A percentile compares a stretch with the other conserved stretches of the same genome.
These are phyloP conservation scores for Pammene fasciana DNA, from an alignment of 2,888 invertebrate species.

Conservation along the genomic window DNA sequence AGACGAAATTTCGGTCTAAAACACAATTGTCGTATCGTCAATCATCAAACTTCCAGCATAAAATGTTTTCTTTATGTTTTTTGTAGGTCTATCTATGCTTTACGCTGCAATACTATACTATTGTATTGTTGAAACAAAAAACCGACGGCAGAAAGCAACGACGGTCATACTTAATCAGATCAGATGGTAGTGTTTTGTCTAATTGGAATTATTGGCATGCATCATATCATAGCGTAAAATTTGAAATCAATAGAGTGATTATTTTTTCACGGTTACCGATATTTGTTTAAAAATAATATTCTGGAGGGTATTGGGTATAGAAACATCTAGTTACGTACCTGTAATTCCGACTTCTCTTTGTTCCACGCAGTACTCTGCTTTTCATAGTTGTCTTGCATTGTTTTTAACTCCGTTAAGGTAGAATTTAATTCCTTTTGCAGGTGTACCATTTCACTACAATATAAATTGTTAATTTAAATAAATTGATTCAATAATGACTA, in stretches of 20 bases:
- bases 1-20: slow-evolving; percentile 70
- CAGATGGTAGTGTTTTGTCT: no score
- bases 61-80: background rate
- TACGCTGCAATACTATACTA: no score
- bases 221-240: no score
- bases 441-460: slow-evolving; percentile 83
- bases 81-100: no score
- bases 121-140: no score
- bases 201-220: no score
- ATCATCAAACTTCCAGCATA: background rate
- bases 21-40: slow-evolving; percentile 1
- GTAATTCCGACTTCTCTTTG: slow-evolving; percentile 87
- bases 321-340: slow-evolving; percentile 71
- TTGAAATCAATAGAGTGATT: no score
- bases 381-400: slow-evolving; percentile 85
- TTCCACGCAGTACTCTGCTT: slow-evolving; percentile 87
- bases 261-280: no score
- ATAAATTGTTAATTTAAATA: background rate
- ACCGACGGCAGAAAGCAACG: no score
- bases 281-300: no score
- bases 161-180: no score
- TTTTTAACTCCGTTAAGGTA: slow-evolving; percentile 85
- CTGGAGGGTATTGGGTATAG: background rate
- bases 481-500: background rate
- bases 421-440: slow-evolving; percentile 85